Base-by-base conservation (phyloP, 1,140 invertebrate genomes). In the Macrobrachium rosenbergii region DNA sequence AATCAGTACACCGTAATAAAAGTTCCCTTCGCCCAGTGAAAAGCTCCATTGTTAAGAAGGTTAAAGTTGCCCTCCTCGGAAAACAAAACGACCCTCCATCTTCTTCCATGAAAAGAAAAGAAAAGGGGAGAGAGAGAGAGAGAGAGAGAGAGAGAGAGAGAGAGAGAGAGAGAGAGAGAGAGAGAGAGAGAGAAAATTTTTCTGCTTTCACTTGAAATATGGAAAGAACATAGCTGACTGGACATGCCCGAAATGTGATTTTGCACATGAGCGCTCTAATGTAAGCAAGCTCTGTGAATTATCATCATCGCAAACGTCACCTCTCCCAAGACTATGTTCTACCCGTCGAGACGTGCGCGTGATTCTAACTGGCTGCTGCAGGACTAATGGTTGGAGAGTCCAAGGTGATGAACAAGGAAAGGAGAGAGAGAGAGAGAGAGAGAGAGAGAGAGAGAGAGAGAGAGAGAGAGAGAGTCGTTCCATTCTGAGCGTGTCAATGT, bases 341-440 rank as follows among this genome's bases (percentile, higher is more conserved):
- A 10, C 8, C 5, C 2, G 67, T 21, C 21, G 8, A 21, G 67
- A 10, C 12, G 67, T 21, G 37, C 2, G 67, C 12, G 67, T 28
- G 64, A 5, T 21, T 21, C 16, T 28, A 69, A 21, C 28, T 21
- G 8, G 11, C 17, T 21, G n/a, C 2, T 5, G 67, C 0, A 21
- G n/a, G 67, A 21, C 5, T 12, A n/a, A 10, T n/a, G n/a, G 64
- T 17, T 2, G 64, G 19, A 10, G 19, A n/a, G 64, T 11, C 10
- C n/a, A 2, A 28, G n/a, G 19, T 43, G 59, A 12, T 17, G 52
- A 79, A 28, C 19, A 14, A 58, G 43, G 28, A 43, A 59, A 43
- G 45, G 63, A 28, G 81, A 37, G 43, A 72, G 80, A 11, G 60
- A 64, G 14, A 64, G 60, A 64, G 80, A 64, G 43, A 59, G 45